These are phyloP conservation scores for Heteronetta atricapilla DNA, from an alignment of 2,113 vertebrate species.

Conservation along the genomic window DNA sequence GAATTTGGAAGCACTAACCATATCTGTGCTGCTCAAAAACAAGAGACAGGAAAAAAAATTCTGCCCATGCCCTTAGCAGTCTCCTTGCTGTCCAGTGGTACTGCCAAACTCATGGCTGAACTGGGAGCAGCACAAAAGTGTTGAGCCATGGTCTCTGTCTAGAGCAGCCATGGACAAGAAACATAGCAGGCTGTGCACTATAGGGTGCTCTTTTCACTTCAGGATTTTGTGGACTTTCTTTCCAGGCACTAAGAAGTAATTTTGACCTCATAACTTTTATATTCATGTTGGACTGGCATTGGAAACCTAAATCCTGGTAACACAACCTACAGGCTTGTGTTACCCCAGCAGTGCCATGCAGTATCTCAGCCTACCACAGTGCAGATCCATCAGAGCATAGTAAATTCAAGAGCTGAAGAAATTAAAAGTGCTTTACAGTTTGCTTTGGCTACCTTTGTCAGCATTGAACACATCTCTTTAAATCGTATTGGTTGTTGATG, in stretches of 20 bases:
- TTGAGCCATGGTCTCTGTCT: neutral
- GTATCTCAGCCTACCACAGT: neutral
- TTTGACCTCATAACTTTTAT: neutral
- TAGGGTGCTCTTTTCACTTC: neutral
- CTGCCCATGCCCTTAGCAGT: neutral
- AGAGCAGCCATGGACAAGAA: neutral
- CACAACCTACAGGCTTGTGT: rapidly evolving
- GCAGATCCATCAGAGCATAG: neutral
- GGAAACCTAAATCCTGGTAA: neutral
- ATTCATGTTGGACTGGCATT: neutral
- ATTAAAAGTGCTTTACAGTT: neutral
- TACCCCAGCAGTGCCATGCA: neutral
- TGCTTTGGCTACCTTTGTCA: neutral
- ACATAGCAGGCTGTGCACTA: neutral
- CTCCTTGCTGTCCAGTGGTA: neutral
- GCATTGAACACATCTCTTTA: neutral
- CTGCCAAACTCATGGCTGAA: neutral
- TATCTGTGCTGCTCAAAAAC: neutral
- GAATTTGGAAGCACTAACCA: neutral
- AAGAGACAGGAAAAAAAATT: neutral
- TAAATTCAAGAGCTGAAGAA: neutral
- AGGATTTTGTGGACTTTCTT: neutral
- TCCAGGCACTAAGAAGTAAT: neutral
- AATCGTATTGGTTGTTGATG: neutral
- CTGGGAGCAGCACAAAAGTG: neutral